Evolutionary conservation across 2,888 invertebrate genomes (phyloP), one percentile per base, ranked within the genome.

Genomic region (Neria commutata): DNA sequence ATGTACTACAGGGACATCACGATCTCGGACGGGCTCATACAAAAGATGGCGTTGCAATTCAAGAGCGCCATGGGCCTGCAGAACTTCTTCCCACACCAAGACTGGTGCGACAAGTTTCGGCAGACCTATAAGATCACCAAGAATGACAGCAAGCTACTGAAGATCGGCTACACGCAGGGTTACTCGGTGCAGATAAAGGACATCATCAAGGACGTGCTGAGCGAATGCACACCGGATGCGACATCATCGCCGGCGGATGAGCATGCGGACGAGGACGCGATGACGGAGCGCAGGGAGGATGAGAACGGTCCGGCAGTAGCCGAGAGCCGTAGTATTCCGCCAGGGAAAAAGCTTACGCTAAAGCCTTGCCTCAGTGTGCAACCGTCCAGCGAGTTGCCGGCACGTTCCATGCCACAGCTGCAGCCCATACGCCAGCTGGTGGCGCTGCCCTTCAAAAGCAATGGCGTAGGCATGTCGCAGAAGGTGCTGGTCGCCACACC

Each of bases 1-100:
- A 78, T 79, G 77, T 79, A 79, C 67, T 79, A 79, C 55, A 77
- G 77, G 61, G 79, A 79, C 47, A 76, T 80, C 25, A 67, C 65
- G 34, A 75, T 79, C 50, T 74, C 78, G 23, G 76, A 79, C 47
- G 79, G 77, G 0, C 70, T 79, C 0, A 77, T 79, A 49, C 76
- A 78, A 61, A 80, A 80, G 54, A 79, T 79, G 74, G 76, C 79
- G 0, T 47, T 80, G 50, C 79, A 79, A 21, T 79, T 79, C 58
- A 78, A 78, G 55, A 78, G 77, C 55, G 72, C 71, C 11, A 74
- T 79, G 73, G 74, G 77, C 2, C 26, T 79, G 49, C 70, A 63
- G 16, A 72, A 73, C n/a, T 79, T 79, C 57, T 77, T 79, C 53
- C 80, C 80, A 8, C 76, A 74, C 58, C 75, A 71, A 58, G 77